These are phyloP conservation scores for Phymatocera aterrima DNA, from an alignment of 2,888 invertebrate genomes.

Conservation along the genomic window DNA sequence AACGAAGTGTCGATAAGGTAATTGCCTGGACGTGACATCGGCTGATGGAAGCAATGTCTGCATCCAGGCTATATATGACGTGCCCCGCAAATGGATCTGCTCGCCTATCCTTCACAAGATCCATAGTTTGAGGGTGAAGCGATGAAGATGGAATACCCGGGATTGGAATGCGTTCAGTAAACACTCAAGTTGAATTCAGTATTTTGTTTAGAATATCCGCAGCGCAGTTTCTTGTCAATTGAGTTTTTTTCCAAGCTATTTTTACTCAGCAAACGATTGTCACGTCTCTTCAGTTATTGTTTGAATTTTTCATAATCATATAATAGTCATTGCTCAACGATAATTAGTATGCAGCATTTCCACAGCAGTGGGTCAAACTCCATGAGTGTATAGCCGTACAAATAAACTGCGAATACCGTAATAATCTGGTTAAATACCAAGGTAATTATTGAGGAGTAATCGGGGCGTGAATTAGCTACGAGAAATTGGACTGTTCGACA, in stretches of 20 bases:
- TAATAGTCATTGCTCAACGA: background rate
- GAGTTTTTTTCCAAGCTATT: background rate
- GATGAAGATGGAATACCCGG: background rate
- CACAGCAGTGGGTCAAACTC: background rate
- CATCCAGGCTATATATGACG: background rate
- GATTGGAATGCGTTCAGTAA: no score
- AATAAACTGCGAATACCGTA: background rate
- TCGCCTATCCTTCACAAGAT: background rate
- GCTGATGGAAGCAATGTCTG: conserved; percentile 12
- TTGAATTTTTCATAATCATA: background rate
- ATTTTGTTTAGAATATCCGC: no score
- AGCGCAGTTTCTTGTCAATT: background rate
- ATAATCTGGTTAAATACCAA: background rate
- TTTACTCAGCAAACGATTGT: background rate
- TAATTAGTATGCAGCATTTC: background rate
- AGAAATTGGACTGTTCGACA: background rate
- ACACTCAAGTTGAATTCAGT: no score
- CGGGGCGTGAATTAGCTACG: background rate
- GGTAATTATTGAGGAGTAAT: background rate
- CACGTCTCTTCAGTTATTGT: background rate
- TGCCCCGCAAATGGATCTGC: background rate
- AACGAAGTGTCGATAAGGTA: conserved; percentile 20
- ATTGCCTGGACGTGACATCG: conserved; percentile 31
- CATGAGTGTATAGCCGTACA: background rate
- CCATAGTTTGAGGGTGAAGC: background rate